Evolutionary conservation across 2,113 vertebrate species (phyloP).

Genomic region (Entomyzon cyanotis): DNA sequence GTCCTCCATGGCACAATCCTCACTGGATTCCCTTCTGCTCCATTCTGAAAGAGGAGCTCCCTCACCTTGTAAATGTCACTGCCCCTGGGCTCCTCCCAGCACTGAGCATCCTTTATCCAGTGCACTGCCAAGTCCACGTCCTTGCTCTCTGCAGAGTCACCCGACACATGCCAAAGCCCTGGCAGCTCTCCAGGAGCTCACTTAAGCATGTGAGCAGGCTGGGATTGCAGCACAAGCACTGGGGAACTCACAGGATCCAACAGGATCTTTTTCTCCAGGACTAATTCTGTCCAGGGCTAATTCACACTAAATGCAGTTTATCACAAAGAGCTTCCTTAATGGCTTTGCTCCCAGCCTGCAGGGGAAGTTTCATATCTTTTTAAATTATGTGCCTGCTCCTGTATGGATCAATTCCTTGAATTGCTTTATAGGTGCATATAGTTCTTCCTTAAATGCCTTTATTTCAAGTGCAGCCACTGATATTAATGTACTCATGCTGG

Average conservation of each 20-base stretch:
- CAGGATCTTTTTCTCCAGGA: not conserved
- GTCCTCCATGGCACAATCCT: not conserved
- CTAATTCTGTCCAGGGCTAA: not conserved
- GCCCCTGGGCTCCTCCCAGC: not conserved
- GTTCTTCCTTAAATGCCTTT: conserved; percentile 75
- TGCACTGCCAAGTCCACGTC: fast-evolving
- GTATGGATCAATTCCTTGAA: not conserved
- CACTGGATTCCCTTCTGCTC: not conserved
- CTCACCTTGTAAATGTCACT: fast-evolving
- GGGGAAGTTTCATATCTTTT: not conserved
- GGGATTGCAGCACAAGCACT: fast-evolving
- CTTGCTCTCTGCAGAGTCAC: not conserved
- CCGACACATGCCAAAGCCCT: not conserved
- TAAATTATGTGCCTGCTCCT: not conserved
- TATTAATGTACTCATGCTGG: conserved; percentile 70
- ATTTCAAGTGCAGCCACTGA: conserved; percentile 77
- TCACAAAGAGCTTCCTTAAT: not conserved
- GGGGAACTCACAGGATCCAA: not conserved
- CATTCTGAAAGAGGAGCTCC: not conserved
- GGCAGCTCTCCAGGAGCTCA: not conserved
- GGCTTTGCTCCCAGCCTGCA: not conserved
- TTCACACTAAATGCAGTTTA: not conserved
- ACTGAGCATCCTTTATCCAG: not conserved
- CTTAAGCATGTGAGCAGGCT: not conserved
- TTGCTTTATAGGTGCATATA: conserved; percentile 62